Evolutionary conservation across 1,140 invertebrate species (phyloP), one percentile per base, ranked within the genome.

Genomic region (Mercenaria mercenaria): DNA sequence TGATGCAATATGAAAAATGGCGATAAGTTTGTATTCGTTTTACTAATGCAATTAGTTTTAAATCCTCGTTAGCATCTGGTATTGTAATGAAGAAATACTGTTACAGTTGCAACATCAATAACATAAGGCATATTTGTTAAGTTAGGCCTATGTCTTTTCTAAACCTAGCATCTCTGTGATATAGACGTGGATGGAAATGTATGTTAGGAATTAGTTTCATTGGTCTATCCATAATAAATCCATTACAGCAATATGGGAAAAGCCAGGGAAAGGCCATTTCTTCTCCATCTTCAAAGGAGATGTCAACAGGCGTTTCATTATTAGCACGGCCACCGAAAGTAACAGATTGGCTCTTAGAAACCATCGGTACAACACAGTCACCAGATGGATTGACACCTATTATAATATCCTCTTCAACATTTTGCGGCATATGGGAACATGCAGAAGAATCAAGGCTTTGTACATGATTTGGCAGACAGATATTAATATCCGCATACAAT

Each of bases 11-110:
- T 10, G 83, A n/a, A 64, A 43, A 59, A 79, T 91, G 91, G 76
- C 50, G 23, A 79, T 92, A 85, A 52, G 47, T 88, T 88, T 92
- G 91, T 43, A 90, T 47, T n/a, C 82, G 87, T n/a, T 79, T 67
- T 26, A 90, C 90, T 43, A 86, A 39, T 26, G 26, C 29, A 76
- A 80, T 34, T 23, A 91, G 79, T 39, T 88, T 80, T 32, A 59
- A n/a, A 34, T 91, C 90, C 43, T 67, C 67, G 47, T 61, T 56
- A 50, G 61, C 37, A 26, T 77, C 47, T 29, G 88, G 85, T 32
- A 90, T 37, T 11, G 80, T 85, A 37, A n/a, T n/a, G 84, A 83
- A 59, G 18, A 72, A 23, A 91, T 91, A 23, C 59, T 72, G 72
- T 85, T 77, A 56, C 26, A 26, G 67, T 84, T n/a, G 76, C 26